Conservation (phyloP, 2,797 vertebrate genomes). For the Buceros bicornis region DNA sequence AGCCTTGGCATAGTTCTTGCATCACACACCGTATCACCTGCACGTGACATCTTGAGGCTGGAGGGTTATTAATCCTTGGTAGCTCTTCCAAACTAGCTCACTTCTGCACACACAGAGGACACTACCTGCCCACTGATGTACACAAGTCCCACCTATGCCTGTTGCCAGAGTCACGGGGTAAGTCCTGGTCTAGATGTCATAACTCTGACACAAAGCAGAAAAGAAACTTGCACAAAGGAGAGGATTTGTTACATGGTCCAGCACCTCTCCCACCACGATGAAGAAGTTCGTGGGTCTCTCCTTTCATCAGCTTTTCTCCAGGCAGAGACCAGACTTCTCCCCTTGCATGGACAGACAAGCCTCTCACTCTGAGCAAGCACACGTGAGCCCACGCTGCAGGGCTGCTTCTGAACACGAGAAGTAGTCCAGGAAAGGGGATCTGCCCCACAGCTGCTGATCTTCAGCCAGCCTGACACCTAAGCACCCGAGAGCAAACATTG, state of each 20-base stretch:
- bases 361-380: not conserved
- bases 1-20: not conserved
- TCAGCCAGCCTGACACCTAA: not conserved
- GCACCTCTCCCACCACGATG: not conserved
- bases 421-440: not conserved
- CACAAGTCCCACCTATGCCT: not conserved
- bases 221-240: not conserved
- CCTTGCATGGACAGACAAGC: not conserved
- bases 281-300: not conserved
- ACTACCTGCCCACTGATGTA: not conserved
- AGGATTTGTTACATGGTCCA: not conserved
- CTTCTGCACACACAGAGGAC: not conserved
- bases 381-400: not conserved
- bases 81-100: not conserved
- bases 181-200: not conserved
- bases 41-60: not conserved
- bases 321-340: not conserved
- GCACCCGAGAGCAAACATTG: not conserved
- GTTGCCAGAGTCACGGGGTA: not conserved
- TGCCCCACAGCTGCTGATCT: not conserved
- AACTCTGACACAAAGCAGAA: not conserved
- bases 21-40: accelerated
- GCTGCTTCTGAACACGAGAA: not conserved
- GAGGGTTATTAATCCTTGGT: not conserved
- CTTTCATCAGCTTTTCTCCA: not conserved